Base-by-base conservation (phyloP, 2,888 invertebrate genomes). In the Abrostola tripartita region DNA sequence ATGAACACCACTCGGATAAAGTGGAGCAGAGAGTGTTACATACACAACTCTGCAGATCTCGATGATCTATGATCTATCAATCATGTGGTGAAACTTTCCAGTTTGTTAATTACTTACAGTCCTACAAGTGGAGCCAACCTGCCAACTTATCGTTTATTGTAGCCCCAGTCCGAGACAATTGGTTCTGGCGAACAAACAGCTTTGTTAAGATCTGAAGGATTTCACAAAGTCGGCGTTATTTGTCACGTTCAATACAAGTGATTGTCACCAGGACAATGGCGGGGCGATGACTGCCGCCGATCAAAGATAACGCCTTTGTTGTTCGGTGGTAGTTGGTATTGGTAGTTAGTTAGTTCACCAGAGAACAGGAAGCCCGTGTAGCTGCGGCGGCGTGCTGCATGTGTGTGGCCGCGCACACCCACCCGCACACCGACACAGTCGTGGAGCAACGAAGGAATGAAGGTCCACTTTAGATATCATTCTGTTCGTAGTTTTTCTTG, bases 231-330 rank as follows among this genome's bases (percentile, higher is more conserved):
- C 10, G 36, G 24, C 53, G 52, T 52, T 58, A 52, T 63, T 55
- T 42, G 61, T 44, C 62, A 58, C 51, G 58, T 58, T 57, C 44
- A 38, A 37, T 65, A 37, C 37, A 41, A 61, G 47, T 62, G 40
- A 54, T 67, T 61, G 72, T 59, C 51, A 41, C n/a, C 35, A 37
- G 24, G n/a, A 64, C 52, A 56, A 76, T 63, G 76, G 70, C 53
- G 52, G 37, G 37, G 36, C 55, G 49, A 60, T 54, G 55, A 35
- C 52, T 52, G 52, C 44, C 55, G 41, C 47, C 51, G 41, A 59
- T 56, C 52, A 35, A 9, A 53, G 61, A 52, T 57, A 41, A 51
- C 24, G 47, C 53, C 42, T 37, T 59, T 73, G 50, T 68, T 57
- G 52, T 50, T 5, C 42, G 42, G 38, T 37, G 24, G 24, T 2